These are phyloP conservation scores for Epirrhoe alternata DNA, from an alignment of 2,888 invertebrate species.

Conservation along the genomic window DNA sequence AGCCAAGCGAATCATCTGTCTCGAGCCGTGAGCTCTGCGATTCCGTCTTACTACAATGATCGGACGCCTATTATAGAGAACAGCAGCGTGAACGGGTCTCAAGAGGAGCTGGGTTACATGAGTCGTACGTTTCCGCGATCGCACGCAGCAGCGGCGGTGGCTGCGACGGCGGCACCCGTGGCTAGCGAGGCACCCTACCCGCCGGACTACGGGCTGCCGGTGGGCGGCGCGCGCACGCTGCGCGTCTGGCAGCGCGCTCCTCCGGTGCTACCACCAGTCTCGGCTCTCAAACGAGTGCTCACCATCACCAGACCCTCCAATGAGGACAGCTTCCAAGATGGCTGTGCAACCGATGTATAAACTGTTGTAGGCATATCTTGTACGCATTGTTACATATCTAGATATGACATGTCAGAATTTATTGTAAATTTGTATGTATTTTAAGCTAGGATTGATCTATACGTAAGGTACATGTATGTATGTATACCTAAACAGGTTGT, in stretches of 20 bases:
- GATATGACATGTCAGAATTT: conserved; percentile 59
- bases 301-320: conserved; percentile 94
- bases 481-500: conserved; percentile 70
- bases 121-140: conserved; percentile 87
- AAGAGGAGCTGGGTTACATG: conserved; percentile 86
- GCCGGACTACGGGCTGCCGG: conserved; percentile 91
- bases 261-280: conserved; percentile 93
- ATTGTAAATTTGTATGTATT: conserved; percentile 65
- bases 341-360: conserved; percentile 96
- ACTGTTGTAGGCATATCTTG: conserved; percentile 40
- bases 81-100: conserved; percentile 84
- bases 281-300: conserved; percentile 93
- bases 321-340: conserved; percentile 96
- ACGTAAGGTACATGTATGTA: conserved; percentile 67
- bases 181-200: conserved; percentile 86
- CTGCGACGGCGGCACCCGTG: conserved; percentile 77
- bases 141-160: conserved; percentile 66
- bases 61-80: conserved; percentile 90
- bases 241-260: conserved; percentile 95
- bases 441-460: conserved; percentile 63
- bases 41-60: conserved; percentile 88
- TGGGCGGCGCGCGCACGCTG: conserved; percentile 89
- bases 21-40: conserved; percentile 84
- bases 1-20: conserved; percentile 83
- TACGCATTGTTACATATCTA: conserved; percentile 59